Percentiles rank a stretch among this genome's conserved stretches.
Conservation (phyloP, 2,113 vertebrate genomes). For the Elephantulus edwardii region DNA sequence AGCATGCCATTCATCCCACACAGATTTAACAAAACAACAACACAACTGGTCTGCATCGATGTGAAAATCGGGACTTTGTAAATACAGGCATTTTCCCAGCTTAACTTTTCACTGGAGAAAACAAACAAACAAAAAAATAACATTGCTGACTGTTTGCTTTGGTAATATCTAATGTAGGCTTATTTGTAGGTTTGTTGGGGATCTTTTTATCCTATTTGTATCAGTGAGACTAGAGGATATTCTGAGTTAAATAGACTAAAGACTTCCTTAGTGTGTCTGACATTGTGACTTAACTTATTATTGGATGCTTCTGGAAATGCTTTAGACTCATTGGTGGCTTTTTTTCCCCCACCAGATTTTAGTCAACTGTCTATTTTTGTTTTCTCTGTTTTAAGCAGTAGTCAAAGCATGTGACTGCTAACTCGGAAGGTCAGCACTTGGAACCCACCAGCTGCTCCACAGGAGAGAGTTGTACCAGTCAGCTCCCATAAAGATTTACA, state of each 20-base stretch:
- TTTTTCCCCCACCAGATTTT: not conserved
- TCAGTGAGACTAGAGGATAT: constrained; percentile 1
- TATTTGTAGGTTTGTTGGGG: not conserved
- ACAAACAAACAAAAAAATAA: not conserved
- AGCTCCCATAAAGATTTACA: no score
- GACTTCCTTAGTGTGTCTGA: not conserved
- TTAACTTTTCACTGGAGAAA: not conserved
- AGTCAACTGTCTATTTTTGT: not conserved
- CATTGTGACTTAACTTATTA: constrained; percentile 5
- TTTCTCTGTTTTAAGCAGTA: no score
- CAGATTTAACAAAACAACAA: constrained; percentile 36
- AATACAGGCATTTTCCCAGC: not conserved
- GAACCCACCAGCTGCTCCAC: no score
- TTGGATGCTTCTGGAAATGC: constrained; percentile 10
- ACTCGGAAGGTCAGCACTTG: no score
- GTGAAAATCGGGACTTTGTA: constrained; percentile 18
- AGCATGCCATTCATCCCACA: not conserved
- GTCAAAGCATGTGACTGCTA: no score
- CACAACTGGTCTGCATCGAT: no score
- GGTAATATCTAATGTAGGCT: not conserved
- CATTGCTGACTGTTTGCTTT: not conserved
- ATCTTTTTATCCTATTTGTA: not conserved
- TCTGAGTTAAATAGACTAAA: constrained; percentile 31
- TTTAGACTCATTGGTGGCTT: constrained; percentile 7
- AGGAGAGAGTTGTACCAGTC: no score